Base-by-base conservation (phyloP, 2,113 vertebrate species). In the Crotalus horridus region DNA sequence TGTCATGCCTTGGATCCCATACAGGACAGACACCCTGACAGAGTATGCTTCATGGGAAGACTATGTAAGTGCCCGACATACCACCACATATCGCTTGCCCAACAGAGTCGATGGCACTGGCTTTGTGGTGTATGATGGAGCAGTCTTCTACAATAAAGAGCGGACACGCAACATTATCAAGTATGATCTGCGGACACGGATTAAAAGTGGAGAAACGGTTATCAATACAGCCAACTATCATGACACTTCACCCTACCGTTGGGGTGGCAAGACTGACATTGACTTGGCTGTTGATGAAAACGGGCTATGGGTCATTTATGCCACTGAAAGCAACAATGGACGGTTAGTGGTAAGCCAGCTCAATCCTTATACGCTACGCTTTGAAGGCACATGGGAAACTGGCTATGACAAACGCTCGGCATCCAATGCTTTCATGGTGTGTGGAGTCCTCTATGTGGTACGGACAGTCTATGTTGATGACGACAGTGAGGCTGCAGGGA, bases 111-210 rank as follows among this genome's bases (percentile, higher is more conserved):
- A 99, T 3, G 99, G 99, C 94, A 99, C 99, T 0, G 99, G 99
- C 85, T 99, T 99, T 53, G 99, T 99, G 89, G 99, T 99, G 3
- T 99, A 99, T 1, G 99, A 99, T 0, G 99, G 99, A 0, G 99
- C 99, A 0, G 99, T 98, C 0, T 99, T 99, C 97, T 99, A 99
- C 97, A 99, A 99, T 97, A 99, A 99, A 96, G 99, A 99, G 94
- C 98, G 99, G 26, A 99, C 99, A 0, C 98, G 99, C 94, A 99
- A 99, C 97, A 98, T 99, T 1, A 99, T 99, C 93, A 99, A 99
- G 95, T 99, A 98, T 23, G 99, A 99, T 90, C 97, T 99, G 46
- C 97, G 99, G 26, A 99, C 99, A 0, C 98, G 99, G 93, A 99
- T 99, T 97, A 99, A 99, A 96, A 99, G 99, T 3, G 99, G 99